phyloP scores from a whole-genome alignment of 92 coral and sea anemone genomes.

The Phymanthus crucifer region DNA sequence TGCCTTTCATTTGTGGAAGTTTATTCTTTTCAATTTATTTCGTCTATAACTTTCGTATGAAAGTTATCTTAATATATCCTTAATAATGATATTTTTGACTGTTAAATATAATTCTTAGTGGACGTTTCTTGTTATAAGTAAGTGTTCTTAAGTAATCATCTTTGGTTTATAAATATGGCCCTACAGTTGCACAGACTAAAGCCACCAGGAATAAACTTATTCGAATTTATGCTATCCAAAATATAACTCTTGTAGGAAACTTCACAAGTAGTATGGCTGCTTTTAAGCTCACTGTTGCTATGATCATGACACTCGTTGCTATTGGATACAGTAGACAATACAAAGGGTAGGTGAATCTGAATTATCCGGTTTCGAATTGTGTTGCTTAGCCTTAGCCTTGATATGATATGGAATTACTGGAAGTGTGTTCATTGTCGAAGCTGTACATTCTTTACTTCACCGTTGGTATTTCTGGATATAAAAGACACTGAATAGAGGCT shows the following conservation, averaged over 20 bases:
- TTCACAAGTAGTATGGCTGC: not conserved
- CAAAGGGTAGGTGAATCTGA: not conserved
- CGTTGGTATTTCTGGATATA: no score
- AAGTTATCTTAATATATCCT: no score
- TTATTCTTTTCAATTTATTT: no score
- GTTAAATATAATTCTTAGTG: not conserved
- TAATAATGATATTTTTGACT: no score
- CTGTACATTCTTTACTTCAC: no score
- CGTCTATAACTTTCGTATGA: no score
- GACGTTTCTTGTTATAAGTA: not conserved
- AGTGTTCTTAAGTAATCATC: not conserved
- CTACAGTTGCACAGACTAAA: not conserved
- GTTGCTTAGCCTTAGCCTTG: no score
- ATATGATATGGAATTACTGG: no score
- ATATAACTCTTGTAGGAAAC: not conserved
- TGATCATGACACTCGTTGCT: not conserved
- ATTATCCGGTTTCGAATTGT: no score
- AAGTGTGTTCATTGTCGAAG: no score
- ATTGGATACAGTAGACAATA: slow-evolving; percentile 11
- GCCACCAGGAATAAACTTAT: not conserved
- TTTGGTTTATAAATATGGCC: not conserved
- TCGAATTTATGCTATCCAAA: not conserved
- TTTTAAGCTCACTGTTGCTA: not conserved
- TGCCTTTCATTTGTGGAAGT: no score
- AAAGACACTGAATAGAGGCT: no score